Evolutionary conservation across 2,888 invertebrate species (phyloP).

Genomic region (Stenodema calcarata): DNA sequence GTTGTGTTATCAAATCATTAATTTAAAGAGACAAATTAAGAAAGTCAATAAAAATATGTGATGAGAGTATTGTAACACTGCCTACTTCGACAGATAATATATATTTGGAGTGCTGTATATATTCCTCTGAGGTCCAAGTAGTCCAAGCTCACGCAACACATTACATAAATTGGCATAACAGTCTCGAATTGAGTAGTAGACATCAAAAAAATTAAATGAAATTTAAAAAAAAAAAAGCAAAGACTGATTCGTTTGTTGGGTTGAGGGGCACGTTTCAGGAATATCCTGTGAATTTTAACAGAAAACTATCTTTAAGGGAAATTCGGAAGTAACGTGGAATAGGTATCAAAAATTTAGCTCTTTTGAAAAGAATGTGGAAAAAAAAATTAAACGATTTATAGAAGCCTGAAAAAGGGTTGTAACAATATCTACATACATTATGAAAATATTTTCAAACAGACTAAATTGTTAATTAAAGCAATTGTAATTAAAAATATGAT

Average conservation of each 20-base stretch:
- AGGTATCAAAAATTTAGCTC: constrained; percentile 53
- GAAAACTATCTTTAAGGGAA: constrained; percentile 46
- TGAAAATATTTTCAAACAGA: constrained; percentile 52
- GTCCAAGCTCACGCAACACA: constrained; percentile 52
- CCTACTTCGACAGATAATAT: constrained; percentile 55
- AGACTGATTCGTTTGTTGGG: constrained; percentile 53
- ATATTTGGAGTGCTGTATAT: constrained; percentile 54
- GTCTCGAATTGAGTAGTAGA: constrained; percentile 42
- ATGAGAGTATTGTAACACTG: constrained; percentile 55
- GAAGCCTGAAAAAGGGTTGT: constrained; percentile 47
- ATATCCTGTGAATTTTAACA: constrained; percentile 53
- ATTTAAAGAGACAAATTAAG: constrained; percentile 40
- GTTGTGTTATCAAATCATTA: constrained; percentile 53
- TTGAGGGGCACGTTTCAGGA: constrained; percentile 50
- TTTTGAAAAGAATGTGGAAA: constrained; percentile 43
- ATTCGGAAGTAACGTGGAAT: constrained; percentile 49
- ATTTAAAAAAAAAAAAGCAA: constrained; percentile 43
- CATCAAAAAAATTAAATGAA: constrained; percentile 28
- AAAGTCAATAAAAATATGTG: constrained; percentile 51
- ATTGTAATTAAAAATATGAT: constrained; percentile 48
- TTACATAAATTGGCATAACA: constrained; percentile 17
- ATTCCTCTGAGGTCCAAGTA: constrained; percentile 55
- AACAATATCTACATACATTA: constrained; percentile 48
- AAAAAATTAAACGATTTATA: constrained; percentile 47
- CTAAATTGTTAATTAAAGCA: constrained; percentile 51